phyloP scores from a whole-genome alignment of 2,797 vertebrate species.

The Fratercula arctica region DNA sequence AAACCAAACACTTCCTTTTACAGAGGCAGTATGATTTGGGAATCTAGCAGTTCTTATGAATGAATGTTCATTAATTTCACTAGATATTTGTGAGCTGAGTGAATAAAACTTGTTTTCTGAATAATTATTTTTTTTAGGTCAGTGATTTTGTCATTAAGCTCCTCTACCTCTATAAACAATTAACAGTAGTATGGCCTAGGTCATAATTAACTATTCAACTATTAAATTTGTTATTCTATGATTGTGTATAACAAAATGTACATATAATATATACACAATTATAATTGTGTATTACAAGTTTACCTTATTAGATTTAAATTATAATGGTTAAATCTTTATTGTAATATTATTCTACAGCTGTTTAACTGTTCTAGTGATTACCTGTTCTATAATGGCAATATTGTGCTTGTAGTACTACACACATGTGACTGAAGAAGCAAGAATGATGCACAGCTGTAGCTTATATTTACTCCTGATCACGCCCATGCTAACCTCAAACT shows the following conservation, averaged over 20 bases:
- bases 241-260: not conserved
- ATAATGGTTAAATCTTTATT: not conserved
- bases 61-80: not conserved
- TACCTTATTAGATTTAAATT: not conserved
- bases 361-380: not conserved
- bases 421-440: not conserved
- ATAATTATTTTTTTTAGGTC: not conserved
- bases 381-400: not conserved
- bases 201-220: not conserved
- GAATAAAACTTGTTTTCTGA: not conserved
- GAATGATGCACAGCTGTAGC: not conserved
- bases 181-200: not conserved
- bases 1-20: not conserved
- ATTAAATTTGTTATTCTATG: not conserved
- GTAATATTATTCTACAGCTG: not conserved
- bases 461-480: not conserved
- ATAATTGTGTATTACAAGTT: not conserved
- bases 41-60: not conserved
- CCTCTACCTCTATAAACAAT: not conserved
- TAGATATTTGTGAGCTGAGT: not conserved
- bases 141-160: not conserved
- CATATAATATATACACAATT: not conserved
- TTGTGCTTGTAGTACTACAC: not conserved
- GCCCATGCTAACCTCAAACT: slow-evolving; percentile 5
- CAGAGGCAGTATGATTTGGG: not conserved